Evolutionary conservation across 92 coral and sea anemone species (phyloP).

Genomic region (Zoanthus solanderi): DNA sequence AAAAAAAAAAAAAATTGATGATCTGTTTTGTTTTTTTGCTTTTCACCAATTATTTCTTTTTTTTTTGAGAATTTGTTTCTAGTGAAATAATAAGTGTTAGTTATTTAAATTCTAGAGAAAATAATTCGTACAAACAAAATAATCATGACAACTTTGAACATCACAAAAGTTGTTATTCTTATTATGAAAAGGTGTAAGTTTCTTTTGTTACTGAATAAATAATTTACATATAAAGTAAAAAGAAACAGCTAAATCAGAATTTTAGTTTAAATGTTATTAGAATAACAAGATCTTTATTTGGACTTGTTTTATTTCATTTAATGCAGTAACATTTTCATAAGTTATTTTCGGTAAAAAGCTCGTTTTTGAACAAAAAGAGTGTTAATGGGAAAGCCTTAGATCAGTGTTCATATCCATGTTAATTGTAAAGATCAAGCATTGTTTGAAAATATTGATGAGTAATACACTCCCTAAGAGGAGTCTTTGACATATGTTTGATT

Average conservation of each 20-base stretch:
- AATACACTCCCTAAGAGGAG: conserved; percentile 81
- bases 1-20: neutral
- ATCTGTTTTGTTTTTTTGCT: neutral
- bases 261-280: neutral
- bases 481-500: conserved; percentile 78
- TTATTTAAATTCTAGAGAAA: conserved; percentile 12
- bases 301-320: neutral
- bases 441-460: conserved; percentile 87
- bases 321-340: conserved; percentile 4
- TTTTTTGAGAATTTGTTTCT: neutral
- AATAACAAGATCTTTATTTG: neutral
- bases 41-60: neutral
- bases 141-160: conserved; percentile 2
- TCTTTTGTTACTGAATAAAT: conserved; percentile 20
- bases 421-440: conserved; percentile 82
- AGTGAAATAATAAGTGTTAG: neutral
- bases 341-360: neutral
- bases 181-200: conserved; percentile 9
- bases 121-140: neutral
- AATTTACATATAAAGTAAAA: neutral
- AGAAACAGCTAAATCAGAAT: neutral
- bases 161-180: conserved; percentile 1
- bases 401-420: conserved; percentile 76
- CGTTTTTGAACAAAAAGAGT: neutral
- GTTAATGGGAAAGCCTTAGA: conserved; percentile 8